phyloP scores from a whole-genome alignment of 2,113 vertebrate genomes.

The Phrynosoma platyrhinos region DNA sequence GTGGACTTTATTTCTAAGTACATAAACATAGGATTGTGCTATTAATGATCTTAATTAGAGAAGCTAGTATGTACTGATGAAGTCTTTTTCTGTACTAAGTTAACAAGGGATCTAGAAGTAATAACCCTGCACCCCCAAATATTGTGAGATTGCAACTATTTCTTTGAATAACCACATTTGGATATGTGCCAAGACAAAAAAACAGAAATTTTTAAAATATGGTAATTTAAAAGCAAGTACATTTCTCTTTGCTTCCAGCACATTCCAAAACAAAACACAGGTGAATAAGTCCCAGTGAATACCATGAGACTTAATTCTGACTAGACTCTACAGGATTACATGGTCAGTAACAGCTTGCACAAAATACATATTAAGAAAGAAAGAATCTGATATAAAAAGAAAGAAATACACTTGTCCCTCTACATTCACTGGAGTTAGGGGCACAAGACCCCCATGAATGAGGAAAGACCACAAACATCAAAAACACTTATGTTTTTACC shows the following conservation, averaged over 20 bases:
- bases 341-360: constrained; percentile 32
- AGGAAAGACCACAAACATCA: too few species aligned
- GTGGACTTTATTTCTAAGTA: background rate
- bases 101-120: background rate
- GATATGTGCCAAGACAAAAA: background rate
- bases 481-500: too few species aligned
- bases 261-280: constrained; percentile 18
- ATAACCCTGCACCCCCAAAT: too few species aligned
- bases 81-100: background rate
- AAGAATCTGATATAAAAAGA: background rate
- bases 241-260: background rate
- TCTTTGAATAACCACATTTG: background rate
- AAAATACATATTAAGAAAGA: constrained; percentile 12
- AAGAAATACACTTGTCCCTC: too few species aligned
- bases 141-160: background rate
- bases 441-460: too few species aligned
- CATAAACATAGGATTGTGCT: background rate
- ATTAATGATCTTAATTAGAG: background rate
- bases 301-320: too few species aligned
- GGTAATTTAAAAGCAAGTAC: constrained; percentile 11
- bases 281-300: too few species aligned
- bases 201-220: background rate
- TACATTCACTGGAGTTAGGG: too few species aligned
- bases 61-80: background rate
- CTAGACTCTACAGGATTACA: background rate